Conservation (phyloP, 2,888 invertebrate genomes). For the Ypsolopha sequella region DNA sequence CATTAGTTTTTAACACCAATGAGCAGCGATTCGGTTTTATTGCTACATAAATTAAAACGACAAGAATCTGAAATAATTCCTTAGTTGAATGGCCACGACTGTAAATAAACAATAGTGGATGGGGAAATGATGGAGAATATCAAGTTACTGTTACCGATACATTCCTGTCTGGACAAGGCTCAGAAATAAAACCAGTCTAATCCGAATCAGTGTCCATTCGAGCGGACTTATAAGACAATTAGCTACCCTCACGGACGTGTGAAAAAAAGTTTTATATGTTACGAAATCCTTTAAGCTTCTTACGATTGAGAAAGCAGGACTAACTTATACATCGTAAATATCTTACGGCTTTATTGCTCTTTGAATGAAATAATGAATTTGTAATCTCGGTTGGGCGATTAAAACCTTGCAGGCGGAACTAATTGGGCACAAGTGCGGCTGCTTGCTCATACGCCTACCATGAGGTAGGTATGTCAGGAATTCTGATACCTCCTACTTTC, state of each 20-base stretch:
- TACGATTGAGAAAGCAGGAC: too few relatives aligned
- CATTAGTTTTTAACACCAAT: too few relatives aligned
- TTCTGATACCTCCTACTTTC: neutral
- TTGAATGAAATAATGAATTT: neutral
- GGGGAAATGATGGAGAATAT: neutral
- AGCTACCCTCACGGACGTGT: too few relatives aligned
- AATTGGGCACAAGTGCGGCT: conserved; percentile 46
- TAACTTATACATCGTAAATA: too few relatives aligned
- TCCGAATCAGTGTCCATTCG: neutral
- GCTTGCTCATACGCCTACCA: conserved; percentile 16
- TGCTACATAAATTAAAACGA: too few relatives aligned
- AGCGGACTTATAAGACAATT: neutral
- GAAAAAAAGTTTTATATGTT: too few relatives aligned
- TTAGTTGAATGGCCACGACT: too few relatives aligned
- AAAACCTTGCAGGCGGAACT: conserved; percentile 25
- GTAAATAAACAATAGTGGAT: neutral
- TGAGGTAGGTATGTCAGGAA: conserved; percentile 9
- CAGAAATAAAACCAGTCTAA: neutral
- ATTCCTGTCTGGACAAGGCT: conserved; percentile 2
- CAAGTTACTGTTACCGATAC: neutral
- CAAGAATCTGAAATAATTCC: too few relatives aligned
- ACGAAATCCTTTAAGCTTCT: too few relatives aligned
- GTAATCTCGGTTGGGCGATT: neutral
- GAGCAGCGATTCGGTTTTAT: too few relatives aligned
- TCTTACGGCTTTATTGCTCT: neutral